Evolutionary conservation across 2,797 vertebrate genomes (phyloP).

Genomic region (Molossus molossus): DNA sequence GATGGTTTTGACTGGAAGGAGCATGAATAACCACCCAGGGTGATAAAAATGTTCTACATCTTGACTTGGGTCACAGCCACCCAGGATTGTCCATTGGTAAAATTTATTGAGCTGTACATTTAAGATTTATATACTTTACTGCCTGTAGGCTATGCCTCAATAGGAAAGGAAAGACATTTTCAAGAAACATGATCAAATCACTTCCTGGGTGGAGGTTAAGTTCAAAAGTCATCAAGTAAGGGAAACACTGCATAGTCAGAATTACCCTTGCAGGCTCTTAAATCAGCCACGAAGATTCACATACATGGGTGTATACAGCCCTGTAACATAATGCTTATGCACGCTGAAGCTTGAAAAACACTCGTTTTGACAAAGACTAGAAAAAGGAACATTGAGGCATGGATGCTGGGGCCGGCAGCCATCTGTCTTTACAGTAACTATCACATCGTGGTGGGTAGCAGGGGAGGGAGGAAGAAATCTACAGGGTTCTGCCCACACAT

Average conservation of each 20-base stretch:
- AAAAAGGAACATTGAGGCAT: neutral
- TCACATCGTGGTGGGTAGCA: neutral
- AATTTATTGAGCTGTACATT: neutral
- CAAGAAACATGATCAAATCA: neutral
- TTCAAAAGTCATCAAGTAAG: slow-evolving; percentile 1
- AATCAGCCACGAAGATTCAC: neutral
- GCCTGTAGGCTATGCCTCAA: neutral
- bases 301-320: neutral
- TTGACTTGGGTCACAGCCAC: neutral
- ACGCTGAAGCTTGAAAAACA: neutral
- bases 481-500: neutral
- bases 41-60: neutral
- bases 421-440: neutral
- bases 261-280: neutral
- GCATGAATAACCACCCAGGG: neutral
- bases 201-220: neutral
- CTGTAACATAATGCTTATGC: neutral
- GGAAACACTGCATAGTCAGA: neutral
- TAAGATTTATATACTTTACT: neutral
- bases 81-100: neutral
- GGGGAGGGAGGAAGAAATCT: neutral
- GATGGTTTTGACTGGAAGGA: neutral
- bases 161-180: neutral
- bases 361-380: neutral
- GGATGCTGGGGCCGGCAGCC: neutral